A percentile compares a stretch with the other conserved stretches of the same genome.
These are phyloP conservation scores for Lepidothrix coronata DNA, from an alignment of 2,113 vertebrate genomes.

Conservation along the genomic window DNA sequence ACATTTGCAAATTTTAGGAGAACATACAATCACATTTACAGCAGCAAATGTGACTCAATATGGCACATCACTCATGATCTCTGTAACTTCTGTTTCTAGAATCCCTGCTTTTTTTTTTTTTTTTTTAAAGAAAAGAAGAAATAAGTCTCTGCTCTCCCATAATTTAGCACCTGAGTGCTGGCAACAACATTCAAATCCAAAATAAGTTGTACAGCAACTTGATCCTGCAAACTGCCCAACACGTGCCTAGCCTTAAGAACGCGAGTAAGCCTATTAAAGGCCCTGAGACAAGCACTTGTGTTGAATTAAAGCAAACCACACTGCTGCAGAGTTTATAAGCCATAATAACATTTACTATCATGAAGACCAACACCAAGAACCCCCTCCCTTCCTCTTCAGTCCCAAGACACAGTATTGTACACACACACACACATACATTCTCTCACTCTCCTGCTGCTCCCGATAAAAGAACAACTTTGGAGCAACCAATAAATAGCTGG, in stretches of 20 bases:
- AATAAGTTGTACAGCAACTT: background rate
- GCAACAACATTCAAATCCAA: slow-evolving; percentile 15
- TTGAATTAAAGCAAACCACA: slow-evolving; percentile 14
- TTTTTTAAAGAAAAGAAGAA: background rate
- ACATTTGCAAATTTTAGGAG: background rate
- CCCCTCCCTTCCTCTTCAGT: background rate
- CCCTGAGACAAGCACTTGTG: background rate
- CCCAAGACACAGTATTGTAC: background rate
- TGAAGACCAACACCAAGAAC: background rate
- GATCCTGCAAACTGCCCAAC: slow-evolving; percentile 1
- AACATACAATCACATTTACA: background rate
- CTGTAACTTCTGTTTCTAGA: background rate
- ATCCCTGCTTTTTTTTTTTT: background rate
- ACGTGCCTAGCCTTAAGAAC: background rate
- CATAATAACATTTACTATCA: background rate
- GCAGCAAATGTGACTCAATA: background rate
- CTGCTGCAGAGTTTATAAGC: background rate
- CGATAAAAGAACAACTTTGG: background rate
- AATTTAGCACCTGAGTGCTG: background rate
- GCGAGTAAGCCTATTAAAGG: background rate
- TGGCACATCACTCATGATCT: background rate
- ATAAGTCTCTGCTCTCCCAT: background rate
- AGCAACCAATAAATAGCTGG: background rate
- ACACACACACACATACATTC: background rate
- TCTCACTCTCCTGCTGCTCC: background rate